Evolutionary conservation across 1,140 invertebrate genomes (phyloP).

Genomic region (Lineus longissimus): DNA sequence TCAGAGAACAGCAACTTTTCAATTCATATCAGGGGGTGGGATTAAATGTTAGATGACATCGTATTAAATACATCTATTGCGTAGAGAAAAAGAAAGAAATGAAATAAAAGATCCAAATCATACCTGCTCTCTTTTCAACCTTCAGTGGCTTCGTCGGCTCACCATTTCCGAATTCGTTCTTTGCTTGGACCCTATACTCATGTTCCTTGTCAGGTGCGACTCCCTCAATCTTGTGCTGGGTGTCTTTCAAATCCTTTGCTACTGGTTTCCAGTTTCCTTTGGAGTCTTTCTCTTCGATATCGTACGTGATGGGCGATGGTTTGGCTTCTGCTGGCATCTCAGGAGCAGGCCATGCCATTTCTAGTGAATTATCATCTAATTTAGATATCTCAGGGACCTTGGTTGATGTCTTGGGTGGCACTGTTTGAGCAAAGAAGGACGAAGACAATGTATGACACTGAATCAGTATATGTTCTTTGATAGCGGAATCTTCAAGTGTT

Average conservation of each 20-base stretch:
- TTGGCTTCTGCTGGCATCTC: neutral
- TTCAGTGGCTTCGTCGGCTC: neutral
- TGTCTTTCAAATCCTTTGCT: slow-evolving; percentile 32
- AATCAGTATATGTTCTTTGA: no score
- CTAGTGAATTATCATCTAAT: neutral
- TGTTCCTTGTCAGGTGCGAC: neutral
- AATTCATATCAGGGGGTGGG: no score
- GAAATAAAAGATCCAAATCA: neutral
- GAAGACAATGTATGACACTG: neutral
- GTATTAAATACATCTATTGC: no score
- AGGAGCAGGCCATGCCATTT: neutral
- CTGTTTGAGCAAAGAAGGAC: neutral
- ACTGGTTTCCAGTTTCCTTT: slow-evolving; percentile 39
- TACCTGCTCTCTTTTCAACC: neutral
- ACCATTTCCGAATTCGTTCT: neutral
- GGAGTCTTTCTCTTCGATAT: slow-evolving; percentile 35
- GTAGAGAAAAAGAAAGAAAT: neutral
- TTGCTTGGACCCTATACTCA: neutral
- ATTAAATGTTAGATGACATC: no score
- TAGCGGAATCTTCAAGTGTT: no score
- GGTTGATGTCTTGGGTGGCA: neutral
- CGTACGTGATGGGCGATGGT: slow-evolving; percentile 30
- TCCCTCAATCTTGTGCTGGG: slow-evolving; percentile 15
- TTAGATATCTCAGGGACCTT: neutral
- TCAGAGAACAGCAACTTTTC: no score